Evolutionary conservation across 2,888 invertebrate genomes (phyloP).

Genomic region (Entomobrya multifasciata): DNA sequence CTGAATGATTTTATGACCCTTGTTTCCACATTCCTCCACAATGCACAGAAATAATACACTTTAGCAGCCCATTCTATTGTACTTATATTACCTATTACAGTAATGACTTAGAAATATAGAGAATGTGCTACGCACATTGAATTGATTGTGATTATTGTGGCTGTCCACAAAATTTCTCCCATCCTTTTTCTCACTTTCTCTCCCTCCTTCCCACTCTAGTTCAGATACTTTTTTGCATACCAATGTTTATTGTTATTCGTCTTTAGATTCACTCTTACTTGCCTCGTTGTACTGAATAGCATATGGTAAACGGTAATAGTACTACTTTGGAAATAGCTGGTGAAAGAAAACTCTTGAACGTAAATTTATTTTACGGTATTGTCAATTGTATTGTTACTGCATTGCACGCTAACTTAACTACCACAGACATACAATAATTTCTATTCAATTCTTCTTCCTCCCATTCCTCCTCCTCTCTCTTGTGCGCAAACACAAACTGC

Average conservation of each 20-base stretch:
- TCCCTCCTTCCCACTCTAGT: neutral
- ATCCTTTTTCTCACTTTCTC: constrained; percentile 52
- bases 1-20: constrained; percentile 70
- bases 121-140: constrained; percentile 3
- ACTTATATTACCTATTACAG: neutral
- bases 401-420: constrained; percentile 29
- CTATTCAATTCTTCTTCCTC: neutral
- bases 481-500: neutral
- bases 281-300: neutral
- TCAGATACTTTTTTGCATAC: constrained; percentile 69
- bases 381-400: constrained; percentile 28
- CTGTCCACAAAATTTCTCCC: constrained; percentile 65
- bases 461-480: neutral
- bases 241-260: constrained; percentile 32
- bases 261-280: neutral
- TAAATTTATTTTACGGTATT: constrained; percentile 55
- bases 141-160: constrained; percentile 69
- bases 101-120: constrained; percentile 19
- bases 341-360: constrained; percentile 40
- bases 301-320: constrained; percentile 43
- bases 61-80: neutral
- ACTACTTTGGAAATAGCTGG: constrained; percentile 44
- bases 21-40: constrained; percentile 59
- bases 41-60: neutral
- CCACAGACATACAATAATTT: neutral